These are phyloP conservation scores for Dallia pectoralis DNA, from an alignment of 2,797 vertebrate species.

Conservation along the genomic window DNA sequence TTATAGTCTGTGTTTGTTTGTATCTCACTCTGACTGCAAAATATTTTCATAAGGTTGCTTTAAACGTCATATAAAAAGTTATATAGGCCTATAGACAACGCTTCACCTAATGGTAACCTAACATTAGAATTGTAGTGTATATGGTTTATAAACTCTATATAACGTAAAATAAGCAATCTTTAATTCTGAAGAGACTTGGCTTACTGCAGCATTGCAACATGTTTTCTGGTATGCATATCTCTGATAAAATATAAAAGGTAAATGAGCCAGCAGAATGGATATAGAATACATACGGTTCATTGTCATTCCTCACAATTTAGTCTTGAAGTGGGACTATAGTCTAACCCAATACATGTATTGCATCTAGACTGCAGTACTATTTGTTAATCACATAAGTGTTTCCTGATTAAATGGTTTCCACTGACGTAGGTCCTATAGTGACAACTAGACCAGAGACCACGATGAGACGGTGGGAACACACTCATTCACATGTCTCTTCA, in stretches of 20 bases:
- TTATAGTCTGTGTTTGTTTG: not conserved
- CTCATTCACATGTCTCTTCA: constrained; percentile 66
- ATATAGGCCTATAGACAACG: not conserved
- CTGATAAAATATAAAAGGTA: not conserved
- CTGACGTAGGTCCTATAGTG: not conserved
- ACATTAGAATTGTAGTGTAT: not conserved
- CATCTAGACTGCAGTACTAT: not conserved
- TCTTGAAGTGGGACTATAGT: not conserved
- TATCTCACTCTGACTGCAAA: not conserved
- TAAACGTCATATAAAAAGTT: not conserved
- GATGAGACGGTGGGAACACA: constrained; percentile 42
- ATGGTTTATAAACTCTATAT: not conserved
- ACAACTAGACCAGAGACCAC: constrained; percentile 4
- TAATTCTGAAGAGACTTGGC: not conserved
- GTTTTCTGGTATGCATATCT: not conserved
- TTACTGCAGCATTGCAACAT: not conserved
- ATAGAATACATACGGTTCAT: not conserved
- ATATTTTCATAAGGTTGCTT: not conserved
- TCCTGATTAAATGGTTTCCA: not conserved
- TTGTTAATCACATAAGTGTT: not conserved
- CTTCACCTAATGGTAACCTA: not conserved
- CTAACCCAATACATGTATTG: not conserved
- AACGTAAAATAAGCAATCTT: not conserved
- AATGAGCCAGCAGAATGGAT: not conserved
- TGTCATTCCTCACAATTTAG: not conserved